Base-by-base conservation (phyloP, 2,113 vertebrate species). In the Macroglossus sobrinus region DNA sequence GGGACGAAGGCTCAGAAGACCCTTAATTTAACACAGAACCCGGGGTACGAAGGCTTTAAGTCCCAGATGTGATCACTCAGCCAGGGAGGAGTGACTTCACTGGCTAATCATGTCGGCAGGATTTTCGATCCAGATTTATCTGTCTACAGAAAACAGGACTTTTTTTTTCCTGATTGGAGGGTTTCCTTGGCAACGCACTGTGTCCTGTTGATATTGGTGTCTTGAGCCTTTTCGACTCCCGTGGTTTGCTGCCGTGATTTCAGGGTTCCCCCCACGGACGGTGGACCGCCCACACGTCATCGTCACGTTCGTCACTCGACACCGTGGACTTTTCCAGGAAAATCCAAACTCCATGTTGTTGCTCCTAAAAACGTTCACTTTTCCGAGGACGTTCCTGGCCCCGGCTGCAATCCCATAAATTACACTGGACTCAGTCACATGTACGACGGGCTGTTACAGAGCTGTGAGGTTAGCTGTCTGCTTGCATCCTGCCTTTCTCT, bases 371-470 rank as follows among this genome's bases (percentile, higher is more conserved):
- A 97, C 89, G 88, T 85, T 97, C 89, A 87, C 71, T 95, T 98
- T 97, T 97, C 96, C 97, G 85, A 89, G 91, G 96, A 80, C 97
- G 97, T 97, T 98, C 91, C 94, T 98, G 66, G 89, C 59, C 97
- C 97, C 66, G 87, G 78, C 94, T 96, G 96, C 84, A 96, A 64
- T 87, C 50, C 97, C 96, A 92, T 98, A 98, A 97, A 98, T 98
- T 98, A 98, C 98, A 97, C 91, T 92, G 97, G 97, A 98, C 98
- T 98, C 89, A 45, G 97, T 97, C 97, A 98, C 93, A 89, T 98
- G 98, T 98, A 98, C 98, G 97, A 97, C 79, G 96, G 12, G 95
- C 68, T 98, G 97, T 98, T 98, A 98, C 98, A 98, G 98, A 97
- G 96, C 96, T 89, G 95, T 57, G 96, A 98, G 98, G 98, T 98